These are phyloP conservation scores for Apis florea DNA, from an alignment of 1,140 invertebrate species.

Conservation along the genomic window DNA sequence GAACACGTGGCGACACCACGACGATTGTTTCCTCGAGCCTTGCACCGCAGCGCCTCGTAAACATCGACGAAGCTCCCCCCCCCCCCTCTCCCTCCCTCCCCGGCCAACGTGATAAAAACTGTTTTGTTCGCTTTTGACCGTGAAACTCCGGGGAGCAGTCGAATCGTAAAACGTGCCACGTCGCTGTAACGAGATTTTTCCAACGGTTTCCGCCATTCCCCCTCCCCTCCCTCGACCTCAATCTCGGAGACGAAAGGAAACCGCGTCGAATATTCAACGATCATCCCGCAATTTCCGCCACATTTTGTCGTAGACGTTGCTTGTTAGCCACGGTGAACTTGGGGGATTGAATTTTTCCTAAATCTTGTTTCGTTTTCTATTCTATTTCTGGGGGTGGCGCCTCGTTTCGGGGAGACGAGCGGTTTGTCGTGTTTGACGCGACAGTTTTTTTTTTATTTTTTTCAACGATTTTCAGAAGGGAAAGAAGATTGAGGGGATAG, in stretches of 20 bases:
- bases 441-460: too few relatives aligned
- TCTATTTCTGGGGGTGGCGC: background rate
- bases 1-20: background rate
- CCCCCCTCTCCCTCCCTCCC: too few relatives aligned
- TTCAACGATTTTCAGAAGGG: background rate
- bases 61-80: background rate
- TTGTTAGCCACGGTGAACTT: background rate
- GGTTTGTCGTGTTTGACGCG: background rate
- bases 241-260: background rate
- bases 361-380: background rate
- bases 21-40: conserved; percentile 8
- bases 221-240: background rate
- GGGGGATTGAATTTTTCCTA: background rate
- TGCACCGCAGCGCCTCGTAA: background rate
- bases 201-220: background rate
- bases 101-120: conserved; percentile 17
- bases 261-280: conserved; percentile 2
- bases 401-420: background rate
- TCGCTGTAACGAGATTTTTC: conserved; percentile 29
- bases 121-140: conserved; percentile 9
- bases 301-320: background rate
- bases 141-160: conserved; percentile 13
- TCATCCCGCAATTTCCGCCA: background rate
- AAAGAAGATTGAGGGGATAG: background rate
- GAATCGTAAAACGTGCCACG: conserved; percentile 38